Percentiles rank a stretch among this genome's conserved stretches.
phyloP scores from a whole-genome alignment of 2,113 vertebrate genomes.

The Sprattus sprattus region DNA sequence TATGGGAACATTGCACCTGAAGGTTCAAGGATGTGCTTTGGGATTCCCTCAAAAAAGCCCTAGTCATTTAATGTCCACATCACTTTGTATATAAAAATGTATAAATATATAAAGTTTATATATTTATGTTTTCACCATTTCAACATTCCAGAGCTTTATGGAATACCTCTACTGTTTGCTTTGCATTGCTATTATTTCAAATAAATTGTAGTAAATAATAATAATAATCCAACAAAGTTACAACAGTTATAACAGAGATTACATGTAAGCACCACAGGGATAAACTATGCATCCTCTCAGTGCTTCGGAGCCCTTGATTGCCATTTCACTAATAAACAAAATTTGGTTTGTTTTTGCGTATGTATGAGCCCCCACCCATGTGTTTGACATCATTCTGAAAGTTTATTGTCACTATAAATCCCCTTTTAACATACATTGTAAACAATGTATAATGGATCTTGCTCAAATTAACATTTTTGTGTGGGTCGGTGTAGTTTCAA shows the following conservation, averaged over 20 bases:
- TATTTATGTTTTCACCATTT: background rate
- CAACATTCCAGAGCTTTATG: background rate
- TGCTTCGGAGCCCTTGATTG: background rate
- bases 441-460: background rate
- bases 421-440: slow-evolving; percentile 7
- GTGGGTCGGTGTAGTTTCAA: slow-evolving; percentile 39
- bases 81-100: background rate
- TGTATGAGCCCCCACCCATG: background rate
- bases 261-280: background rate
- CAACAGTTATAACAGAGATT: background rate
- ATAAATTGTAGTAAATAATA: background rate
- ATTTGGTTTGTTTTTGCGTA: background rate
- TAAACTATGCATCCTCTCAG: background rate
- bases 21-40: background rate
- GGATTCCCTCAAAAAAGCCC: background rate
- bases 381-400: background rate
- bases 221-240: slow-evolving; percentile 11
- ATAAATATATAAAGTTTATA: too few species aligned
- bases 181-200: background rate
- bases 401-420: slow-evolving; percentile 8
- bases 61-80: background rate
- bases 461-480: background rate
- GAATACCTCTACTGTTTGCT: background rate
- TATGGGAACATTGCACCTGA: background rate
- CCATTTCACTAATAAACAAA: background rate